Evolutionary conservation across 2,797 vertebrate species (phyloP).

Genomic region (Falco berigora): DNA sequence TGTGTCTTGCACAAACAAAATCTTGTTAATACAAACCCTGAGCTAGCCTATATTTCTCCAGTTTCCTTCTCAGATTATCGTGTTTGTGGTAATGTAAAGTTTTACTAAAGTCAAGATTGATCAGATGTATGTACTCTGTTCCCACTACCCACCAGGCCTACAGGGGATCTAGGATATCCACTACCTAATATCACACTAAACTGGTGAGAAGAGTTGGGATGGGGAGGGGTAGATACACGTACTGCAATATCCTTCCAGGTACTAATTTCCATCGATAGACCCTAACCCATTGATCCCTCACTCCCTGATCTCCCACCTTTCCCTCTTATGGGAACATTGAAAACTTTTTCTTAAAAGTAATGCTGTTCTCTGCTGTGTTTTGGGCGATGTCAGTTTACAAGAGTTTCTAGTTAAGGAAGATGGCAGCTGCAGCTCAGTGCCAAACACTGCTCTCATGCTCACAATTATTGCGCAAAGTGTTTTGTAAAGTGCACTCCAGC

Average conservation of each 20-base stretch:
- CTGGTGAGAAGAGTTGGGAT: not conserved
- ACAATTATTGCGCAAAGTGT: not conserved
- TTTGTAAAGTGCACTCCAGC: not conserved
- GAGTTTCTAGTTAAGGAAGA: not conserved
- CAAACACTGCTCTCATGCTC: not conserved
- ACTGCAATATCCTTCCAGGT: not conserved
- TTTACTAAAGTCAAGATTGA: not conserved
- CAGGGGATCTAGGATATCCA: not conserved
- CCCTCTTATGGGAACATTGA: not conserved
- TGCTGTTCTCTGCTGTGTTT: not conserved
- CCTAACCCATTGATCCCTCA: rapidly evolving
- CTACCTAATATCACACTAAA: not conserved
- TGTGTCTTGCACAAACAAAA: not conserved
- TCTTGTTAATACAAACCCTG: not conserved
- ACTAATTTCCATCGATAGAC: rapidly evolving
- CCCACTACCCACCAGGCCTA: not conserved
- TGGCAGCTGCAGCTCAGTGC: not conserved
- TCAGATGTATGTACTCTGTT: not conserved
- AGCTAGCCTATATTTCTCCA: not conserved
- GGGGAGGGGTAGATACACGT: not conserved
- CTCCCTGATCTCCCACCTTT: not conserved
- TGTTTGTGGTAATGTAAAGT: not conserved
- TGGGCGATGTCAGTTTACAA: not conserved
- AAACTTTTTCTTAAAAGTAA: not conserved
- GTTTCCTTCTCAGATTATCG: not conserved